Percentiles rank a stretch among this genome's conserved stretches.
Evolutionary conservation across 2,113 vertebrate genomes (phyloP).

Genomic region (Bujurquina vittata): DNA sequence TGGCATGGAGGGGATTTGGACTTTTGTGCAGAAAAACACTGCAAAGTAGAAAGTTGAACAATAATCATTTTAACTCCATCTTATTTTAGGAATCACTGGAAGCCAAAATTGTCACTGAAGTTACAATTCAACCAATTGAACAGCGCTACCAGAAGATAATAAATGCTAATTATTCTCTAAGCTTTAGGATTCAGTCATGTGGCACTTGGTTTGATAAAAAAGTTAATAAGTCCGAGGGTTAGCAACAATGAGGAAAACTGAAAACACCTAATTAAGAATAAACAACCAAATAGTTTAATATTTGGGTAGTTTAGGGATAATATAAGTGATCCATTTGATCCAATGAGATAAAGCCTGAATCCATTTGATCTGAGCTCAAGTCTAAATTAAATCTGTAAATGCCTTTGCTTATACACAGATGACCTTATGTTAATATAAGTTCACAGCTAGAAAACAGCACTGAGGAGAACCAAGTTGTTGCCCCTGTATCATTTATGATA

Average conservation of each 20-base stretch:
- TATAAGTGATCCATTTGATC: neutral
- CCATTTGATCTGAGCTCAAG: too few relatives aligned
- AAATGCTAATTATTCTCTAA: neutral
- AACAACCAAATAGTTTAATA: neutral
- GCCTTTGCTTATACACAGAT: neutral
- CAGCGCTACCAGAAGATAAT: neutral
- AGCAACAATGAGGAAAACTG: neutral
- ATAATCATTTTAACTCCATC: too few relatives aligned
- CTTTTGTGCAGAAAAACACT: too few relatives aligned
- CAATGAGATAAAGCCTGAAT: too few relatives aligned
- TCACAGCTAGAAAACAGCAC: too few relatives aligned
- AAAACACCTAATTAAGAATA: neutral
- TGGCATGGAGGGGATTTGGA: too few relatives aligned
- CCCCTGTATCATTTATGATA: too few relatives aligned
- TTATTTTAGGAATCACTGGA: too few relatives aligned
- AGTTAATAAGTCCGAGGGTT: accelerated
- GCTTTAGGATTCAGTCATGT: neutral
- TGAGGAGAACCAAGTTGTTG: too few relatives aligned
- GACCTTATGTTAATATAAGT: too few relatives aligned
- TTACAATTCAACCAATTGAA: neutral
- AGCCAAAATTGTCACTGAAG: too few relatives aligned
- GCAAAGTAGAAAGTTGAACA: too few relatives aligned
- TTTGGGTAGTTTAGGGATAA: neutral
- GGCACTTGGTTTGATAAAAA: neutral
- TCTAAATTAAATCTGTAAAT: neutral